Percentiles rank a stretch among this genome's conserved stretches.
phyloP scores from a whole-genome alignment of 2,113 vertebrate species.

The Rana temporaria region DNA sequence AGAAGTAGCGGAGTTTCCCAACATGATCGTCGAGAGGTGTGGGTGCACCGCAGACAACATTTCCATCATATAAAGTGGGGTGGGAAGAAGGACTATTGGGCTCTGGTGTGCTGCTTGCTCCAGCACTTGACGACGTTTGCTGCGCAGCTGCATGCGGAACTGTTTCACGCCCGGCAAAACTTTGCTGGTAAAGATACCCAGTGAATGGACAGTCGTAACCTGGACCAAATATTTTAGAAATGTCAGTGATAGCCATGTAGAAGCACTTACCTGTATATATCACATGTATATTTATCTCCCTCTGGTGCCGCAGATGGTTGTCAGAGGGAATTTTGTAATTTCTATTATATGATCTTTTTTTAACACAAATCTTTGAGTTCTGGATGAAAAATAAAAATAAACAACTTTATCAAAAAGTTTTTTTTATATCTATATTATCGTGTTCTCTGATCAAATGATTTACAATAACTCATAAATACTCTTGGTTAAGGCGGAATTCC shows the following conservation, averaged over 20 bases:
- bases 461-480: too few relatives aligned
- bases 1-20: conserved; percentile 87
- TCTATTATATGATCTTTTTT: not conserved
- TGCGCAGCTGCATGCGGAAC: not conserved
- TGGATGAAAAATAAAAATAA: too few relatives aligned
- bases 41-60: conserved; percentile 77
- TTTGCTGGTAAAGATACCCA: not conserved
- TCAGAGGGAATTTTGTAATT: not conserved
- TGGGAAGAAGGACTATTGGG: not conserved
- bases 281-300: conserved; percentile 9
- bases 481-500: too few relatives aligned
- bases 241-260: conserved; percentile 22
- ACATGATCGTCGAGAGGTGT: conserved; percentile 85
- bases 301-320: not conserved
- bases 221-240: not conserved
- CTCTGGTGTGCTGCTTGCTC: not conserved
- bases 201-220: not conserved
- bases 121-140: conserved; percentile 8
- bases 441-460: too few relatives aligned
- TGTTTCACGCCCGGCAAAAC: not conserved
- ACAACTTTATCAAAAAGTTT: too few relatives aligned
- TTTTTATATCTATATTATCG: too few relatives aligned
- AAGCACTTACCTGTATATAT: conserved; percentile 47
- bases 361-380: too few relatives aligned
- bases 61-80: conserved; percentile 72